Evolutionary conservation across 2,113 vertebrate species (phyloP), one percentile per base, ranked within the genome.

Genomic region (Microcebus lehilahytsara): DNA sequence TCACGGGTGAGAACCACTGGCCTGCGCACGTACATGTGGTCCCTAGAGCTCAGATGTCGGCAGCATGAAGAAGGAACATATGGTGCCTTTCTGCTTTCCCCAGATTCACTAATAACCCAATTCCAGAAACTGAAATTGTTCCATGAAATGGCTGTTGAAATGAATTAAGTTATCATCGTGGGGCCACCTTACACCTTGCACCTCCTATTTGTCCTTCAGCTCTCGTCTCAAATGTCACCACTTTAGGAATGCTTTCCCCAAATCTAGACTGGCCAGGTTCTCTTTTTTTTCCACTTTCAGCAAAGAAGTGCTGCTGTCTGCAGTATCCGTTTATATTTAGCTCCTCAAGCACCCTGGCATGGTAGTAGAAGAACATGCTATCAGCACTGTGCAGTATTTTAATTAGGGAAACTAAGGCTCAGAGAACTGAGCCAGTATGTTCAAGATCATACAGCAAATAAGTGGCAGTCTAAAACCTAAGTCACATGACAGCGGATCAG

Each of bases 351-450:
- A 37, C 30, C 56, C 17, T 17, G 51, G n/a, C 72, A 1, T 17
- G 13, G 17, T 5, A 16, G 10, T 5, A 23, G 58, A 75, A 75
- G n/a, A 60, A 42, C 0, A 10, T 4, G 53, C 4, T 30, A 12
- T 62, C 71, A 53, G 42, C 32, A 11, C 7, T n/a, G 17, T 32
- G 49, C 4, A 2, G 2, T 13, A 40, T 90, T 71, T 69, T 64
- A 72, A 84, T n/a, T 83, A 49, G 86, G 75, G 53, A 87, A 72
- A 90, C 11, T 0, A 58, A 93, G 22, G 27, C 75, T 58, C 56
- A 69, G 53, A 42, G 56, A 34, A 3, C 60, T n/a, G 7, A n/a
- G 34, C 3, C 23, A 34, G 11, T 56, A 32, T 30, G 7, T 85
- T 71, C 22, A 72, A 86, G 27, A 62, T 86, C 84, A 66, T 46